phyloP scores from a whole-genome alignment of 2,113 vertebrate genomes.

The Syrrhaptes paradoxus region DNA sequence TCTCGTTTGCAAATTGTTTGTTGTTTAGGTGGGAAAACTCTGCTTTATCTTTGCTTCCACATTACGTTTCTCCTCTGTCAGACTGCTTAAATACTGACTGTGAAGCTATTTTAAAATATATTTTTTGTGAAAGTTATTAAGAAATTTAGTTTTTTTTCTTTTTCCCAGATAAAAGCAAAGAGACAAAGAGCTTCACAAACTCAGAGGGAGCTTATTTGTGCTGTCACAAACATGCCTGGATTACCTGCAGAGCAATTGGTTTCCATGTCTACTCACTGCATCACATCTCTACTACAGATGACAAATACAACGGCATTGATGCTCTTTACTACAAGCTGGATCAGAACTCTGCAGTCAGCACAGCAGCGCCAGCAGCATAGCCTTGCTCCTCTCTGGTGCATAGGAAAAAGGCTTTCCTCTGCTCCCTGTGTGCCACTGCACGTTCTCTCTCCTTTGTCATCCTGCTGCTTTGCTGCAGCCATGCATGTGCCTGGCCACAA shows the following conservation, averaged over 20 bases:
- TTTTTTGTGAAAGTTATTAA: background rate
- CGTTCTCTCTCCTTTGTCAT: background rate
- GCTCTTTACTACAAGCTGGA: background rate
- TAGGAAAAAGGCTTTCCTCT: background rate
- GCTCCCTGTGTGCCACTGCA: background rate
- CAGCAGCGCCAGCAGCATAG: background rate
- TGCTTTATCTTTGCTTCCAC: background rate
- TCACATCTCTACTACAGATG: background rate
- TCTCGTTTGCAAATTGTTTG: background rate
- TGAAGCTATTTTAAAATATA: background rate
- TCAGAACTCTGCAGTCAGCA: background rate
- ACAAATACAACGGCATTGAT: background rate
- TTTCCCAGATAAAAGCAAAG: background rate
- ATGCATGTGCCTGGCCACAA: rapidly evolving
- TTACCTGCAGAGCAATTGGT: background rate
- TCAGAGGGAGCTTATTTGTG: background rate
- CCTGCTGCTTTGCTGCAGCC: background rate
- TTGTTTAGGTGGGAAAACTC: background rate
- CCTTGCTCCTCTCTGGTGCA: background rate
- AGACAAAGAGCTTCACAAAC: background rate
- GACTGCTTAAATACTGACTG: background rate
- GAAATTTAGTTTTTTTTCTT: background rate
- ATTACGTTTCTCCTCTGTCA: background rate
- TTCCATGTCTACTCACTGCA: background rate
- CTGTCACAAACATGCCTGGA: background rate